Evolutionary conservation across 1,140 invertebrate species (phyloP), one percentile per base, ranked within the genome.

Genomic region (Centruroides vittatus): DNA sequence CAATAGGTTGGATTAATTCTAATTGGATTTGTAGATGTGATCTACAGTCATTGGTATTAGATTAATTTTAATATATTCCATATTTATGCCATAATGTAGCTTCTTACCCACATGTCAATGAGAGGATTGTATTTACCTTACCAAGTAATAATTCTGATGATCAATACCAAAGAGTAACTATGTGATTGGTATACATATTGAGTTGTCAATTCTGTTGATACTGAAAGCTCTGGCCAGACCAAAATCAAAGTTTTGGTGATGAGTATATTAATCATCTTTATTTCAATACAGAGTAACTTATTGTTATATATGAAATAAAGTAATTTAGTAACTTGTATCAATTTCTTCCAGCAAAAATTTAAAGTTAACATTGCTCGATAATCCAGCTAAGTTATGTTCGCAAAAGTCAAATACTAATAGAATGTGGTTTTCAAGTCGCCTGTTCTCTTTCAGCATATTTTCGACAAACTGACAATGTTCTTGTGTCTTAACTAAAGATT

Each of bases 51-150:
- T 23, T 23, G 23, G 23, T 23, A 23, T 23, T 23, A 23, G 23
- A 23, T 23, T 23, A 23, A 23, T 23, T 23, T 23, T 23, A 23
- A 23, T 23, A 23, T 23, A 23, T 23, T 98, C 95, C 95, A 99
- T 90, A 99, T 94, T 77, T 99, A 94, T 0, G 94, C 94, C 93
- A 98, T 97, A 51, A 98, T 98, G 71, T 95, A 98, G 0, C 95
- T 95, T 47, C 91, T 93, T 9, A 94, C 93, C 95, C 95, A 98
- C 73, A 98, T 81, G 78, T 99, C 96, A 36, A 99, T 91, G 0
- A 93, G 86, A 9, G 93, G 90, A 0, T 93, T 93, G 73, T 96
- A 96, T 75, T 96, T 93, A 36, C 94, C 69, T 97, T 92, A 41
- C 95, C 95, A 0, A 94, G 75, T 3, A 92, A 70, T 10, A 92